Conservation (phyloP, 2,797 vertebrate species). For the Takifugu rubripes region DNA sequence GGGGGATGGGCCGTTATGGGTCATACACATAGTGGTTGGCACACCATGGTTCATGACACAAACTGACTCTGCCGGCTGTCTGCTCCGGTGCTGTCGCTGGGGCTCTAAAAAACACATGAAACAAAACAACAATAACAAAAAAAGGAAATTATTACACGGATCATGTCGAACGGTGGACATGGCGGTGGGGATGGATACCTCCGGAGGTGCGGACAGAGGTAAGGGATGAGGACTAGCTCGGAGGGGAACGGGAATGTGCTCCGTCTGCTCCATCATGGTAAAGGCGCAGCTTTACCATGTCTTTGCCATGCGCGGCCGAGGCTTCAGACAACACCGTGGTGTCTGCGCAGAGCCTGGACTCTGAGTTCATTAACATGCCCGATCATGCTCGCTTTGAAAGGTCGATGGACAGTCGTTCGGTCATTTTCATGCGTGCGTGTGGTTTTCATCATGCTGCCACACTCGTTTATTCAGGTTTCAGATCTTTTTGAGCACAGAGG, state of each 20-base stretch:
- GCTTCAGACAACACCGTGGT: conserved; percentile 51
- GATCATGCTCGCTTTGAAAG: conserved; percentile 60
- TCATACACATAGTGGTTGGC: conserved; percentile 85
- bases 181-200: conserved; percentile 61
- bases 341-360: conserved; percentile 59
- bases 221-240: conserved; percentile 53
- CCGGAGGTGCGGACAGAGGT: conserved; percentile 42
- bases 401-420: conserved; percentile 51
- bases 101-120: conserved; percentile 84
- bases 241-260: conserved; percentile 66
- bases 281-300: conserved; percentile 74
- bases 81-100: conserved; percentile 80
- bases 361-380: conserved; percentile 70
- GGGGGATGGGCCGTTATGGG: conserved; percentile 80
- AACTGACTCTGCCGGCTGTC: conserved; percentile 83
- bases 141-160: conserved; percentile 87
- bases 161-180: conserved; percentile 63
- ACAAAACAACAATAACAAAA: conserved; percentile 85
- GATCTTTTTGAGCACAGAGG: conserved; percentile 60
- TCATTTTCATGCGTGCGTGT: conserved; percentile 68
- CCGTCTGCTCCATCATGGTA: conserved; percentile 73
- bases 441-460: conserved; percentile 66
- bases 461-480: conserved; percentile 19
- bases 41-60: conserved; percentile 87
- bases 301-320: conserved; percentile 71